Base-by-base conservation (phyloP, 2,888 invertebrate genomes). In the Schrankia costaestrigalis region DNA sequence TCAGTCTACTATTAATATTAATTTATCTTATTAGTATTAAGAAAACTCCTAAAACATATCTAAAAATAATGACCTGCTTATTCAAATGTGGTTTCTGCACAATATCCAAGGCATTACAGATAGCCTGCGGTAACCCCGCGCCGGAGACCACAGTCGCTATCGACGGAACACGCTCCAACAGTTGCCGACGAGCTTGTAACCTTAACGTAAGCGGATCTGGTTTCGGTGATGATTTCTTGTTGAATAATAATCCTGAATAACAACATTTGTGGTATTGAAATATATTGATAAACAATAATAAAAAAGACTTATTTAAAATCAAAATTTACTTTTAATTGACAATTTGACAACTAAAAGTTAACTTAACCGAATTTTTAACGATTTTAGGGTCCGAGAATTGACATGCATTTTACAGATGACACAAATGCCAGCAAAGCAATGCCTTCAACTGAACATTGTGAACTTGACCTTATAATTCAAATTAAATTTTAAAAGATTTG, bases 1-100 rank as follows among this genome's bases (percentile, higher is more conserved):
- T n/a, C n/a, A n/a, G n/a, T n/a, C n/a, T n/a, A n/a, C n/a, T n/a
- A n/a, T n/a, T 8, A 24, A 9, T 3, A n/a, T 19, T 7, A 31
- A 23, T 13, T 9, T 27, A 19, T 10, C 7, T 8, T 14, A 2
- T 21, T 10, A 22, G 6, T 0, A 3, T 6, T 15, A 15, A 4
- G 3, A 15, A 3, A 15, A 26, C 11, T 10, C 18, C 4, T 28
- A 12, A 8, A 11, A 19, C 8, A 15, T 30, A 13, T 10, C 8
- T 15, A 2, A 8, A 7, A 14, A 17, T 9, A 25, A 15, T 1
- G n/a, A 82, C 87, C 76, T 87, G 88, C 72, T 92, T 92, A 51
- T 92, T 92, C 2, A 90, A 78, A 4, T 89, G 79, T 8, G 91
- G 91, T 41, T 85, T 76, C 72, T 92, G 89, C 34, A 91, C 45